Conservation (phyloP, 2,888 invertebrate genomes). For the Linnaemya tessellans region DNA sequence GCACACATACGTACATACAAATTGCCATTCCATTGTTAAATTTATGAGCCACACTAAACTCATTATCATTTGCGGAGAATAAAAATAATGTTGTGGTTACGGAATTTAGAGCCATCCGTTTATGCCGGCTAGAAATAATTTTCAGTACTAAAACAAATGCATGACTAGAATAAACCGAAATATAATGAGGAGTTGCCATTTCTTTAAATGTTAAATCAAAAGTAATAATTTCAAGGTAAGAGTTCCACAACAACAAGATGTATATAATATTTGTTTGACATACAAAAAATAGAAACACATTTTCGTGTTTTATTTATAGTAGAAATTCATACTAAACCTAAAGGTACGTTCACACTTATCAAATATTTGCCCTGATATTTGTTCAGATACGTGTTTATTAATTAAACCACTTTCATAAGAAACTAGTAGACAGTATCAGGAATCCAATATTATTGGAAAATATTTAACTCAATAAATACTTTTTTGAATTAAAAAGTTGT, state of each 20-base stretch:
- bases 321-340: no score
- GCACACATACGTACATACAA: slow-evolving; percentile 18
- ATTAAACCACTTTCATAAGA: no score
- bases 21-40: slow-evolving; percentile 73
- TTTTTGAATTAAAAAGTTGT: no score
- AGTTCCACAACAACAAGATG: background rate
- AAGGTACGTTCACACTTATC: no score
- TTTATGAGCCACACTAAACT: slow-evolving; percentile 80
- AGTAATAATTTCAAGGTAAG: background rate
- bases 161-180: slow-evolving; percentile 11
- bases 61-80: slow-evolving; percentile 77
- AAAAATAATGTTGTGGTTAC: slow-evolving; percentile 54
- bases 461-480: no score
- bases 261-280: no score
- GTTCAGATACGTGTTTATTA: no score
- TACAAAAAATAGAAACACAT: no score
- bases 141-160: background rate
- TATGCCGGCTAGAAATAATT: slow-evolving; percentile 12
- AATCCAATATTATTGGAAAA: no score
- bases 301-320: no score
- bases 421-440: no score
- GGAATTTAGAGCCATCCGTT: slow-evolving; percentile 7
- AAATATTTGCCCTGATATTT: no score
- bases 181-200: slow-evolving; percentile 1
- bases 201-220: background rate